Evolutionary conservation across 2,888 invertebrate species (phyloP).

Genomic region (Drosophila greeni): DNA sequence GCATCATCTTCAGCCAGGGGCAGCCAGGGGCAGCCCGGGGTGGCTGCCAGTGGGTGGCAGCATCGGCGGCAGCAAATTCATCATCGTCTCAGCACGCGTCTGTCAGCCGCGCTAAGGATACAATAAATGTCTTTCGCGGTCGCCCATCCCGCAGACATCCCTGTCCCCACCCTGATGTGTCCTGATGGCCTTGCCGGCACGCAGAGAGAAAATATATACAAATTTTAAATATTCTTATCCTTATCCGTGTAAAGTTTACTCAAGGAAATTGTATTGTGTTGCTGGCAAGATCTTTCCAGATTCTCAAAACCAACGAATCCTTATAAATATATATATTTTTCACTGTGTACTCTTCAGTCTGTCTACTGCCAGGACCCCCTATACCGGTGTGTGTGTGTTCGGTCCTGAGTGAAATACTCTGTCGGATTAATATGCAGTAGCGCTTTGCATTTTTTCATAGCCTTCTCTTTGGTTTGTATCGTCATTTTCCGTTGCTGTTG

Average conservation of each 20-base stretch:
- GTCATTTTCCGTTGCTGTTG: constrained; percentile 49
- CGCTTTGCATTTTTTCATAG: constrained; percentile 66
- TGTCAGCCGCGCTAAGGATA: constrained; percentile 72
- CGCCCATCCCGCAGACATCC: constrained; percentile 40
- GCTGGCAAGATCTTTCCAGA: not conserved
- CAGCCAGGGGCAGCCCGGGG: not conserved
- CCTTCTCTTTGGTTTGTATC: constrained; percentile 42
- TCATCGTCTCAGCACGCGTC: constrained; percentile 73
- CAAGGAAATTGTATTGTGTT: not conserved
- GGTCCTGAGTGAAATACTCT: constrained; percentile 68
- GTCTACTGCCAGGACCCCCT: constrained; percentile 9
- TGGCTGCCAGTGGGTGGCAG: constrained; percentile 12
- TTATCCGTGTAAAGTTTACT: not conserved
- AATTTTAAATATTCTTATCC: not conserved
- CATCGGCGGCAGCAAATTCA: constrained; percentile 60
- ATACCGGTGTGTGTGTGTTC: constrained; percentile 10
- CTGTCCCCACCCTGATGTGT: constrained; percentile 31
- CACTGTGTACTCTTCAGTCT: not conserved
- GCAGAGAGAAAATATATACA: not conserved
- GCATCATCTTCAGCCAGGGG: constrained; percentile 3
- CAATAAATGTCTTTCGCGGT: constrained; percentile 73
- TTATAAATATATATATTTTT: not conserved
- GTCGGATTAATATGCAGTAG: constrained; percentile 72
- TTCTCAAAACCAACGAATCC: not conserved
- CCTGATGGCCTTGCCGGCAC: constrained; percentile 31